Base-by-base conservation (phyloP, 64 coral and sea anemone genomes). In the Catalaphyllia jardinei region DNA sequence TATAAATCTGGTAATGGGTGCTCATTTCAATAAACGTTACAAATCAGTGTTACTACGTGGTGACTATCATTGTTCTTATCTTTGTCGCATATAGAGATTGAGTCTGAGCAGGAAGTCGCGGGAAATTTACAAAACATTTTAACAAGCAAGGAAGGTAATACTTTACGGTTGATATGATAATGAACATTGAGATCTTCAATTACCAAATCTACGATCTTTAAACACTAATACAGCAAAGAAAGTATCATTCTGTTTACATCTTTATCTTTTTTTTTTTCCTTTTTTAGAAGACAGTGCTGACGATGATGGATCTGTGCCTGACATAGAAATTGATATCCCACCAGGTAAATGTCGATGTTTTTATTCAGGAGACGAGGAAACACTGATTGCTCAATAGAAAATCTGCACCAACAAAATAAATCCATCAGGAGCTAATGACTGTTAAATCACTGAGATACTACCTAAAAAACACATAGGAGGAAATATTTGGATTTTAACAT, bases 301-400 rank as follows among this genome's bases (percentile, higher is more conserved):
- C 2, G n/a, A 51, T 5, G 80, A 69, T 69, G 65, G 65, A 28
- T 69, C 65, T 69, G 22, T 14, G 3, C 29, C 9, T 19, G 80
- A 83, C 38, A 39, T 83, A 4, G 81, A 85, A 38, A 49, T 85
- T 5, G 60, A 51, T 9, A 85, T 85, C n/a, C 81, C 81, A 29
- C 60, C 61, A 46, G 81, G 81, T 85, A 85, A 51, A 13, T 9
- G n/a, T 14, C 13, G 1, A 8, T 46, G 25, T 31, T 5, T 30
- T 29, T 72, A 29, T 57, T 57, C 15, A 12, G 15, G 11, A 57
- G 54, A 57, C 54, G 12, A 57, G 12, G 54, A 57, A 57, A 14
- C 2, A 46, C 15, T 16, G 54, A 16, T 2, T 57, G 54, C 15
- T 57, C 54, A 57, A 57, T 15, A 57, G 42, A 46, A 46, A 57